Conservation (phyloP, 1,140 invertebrate genomes). For the Matsumurasca onukii region DNA sequence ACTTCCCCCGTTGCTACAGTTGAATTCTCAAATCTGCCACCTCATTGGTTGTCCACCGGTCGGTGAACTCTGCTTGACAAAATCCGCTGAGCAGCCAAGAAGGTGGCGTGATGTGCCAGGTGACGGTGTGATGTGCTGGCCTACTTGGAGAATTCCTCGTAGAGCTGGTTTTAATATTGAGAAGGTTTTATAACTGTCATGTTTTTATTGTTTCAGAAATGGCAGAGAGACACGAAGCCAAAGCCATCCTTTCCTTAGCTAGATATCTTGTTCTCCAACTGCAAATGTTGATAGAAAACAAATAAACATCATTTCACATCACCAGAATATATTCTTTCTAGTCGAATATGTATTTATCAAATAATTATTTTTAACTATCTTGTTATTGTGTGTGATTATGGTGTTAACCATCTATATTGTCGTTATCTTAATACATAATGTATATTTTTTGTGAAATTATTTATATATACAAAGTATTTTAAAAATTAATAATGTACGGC, state of each 20-base stretch:
- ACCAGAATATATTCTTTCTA: not conserved
- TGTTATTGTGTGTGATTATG: not conserved
- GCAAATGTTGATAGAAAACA: constrained; percentile 89
- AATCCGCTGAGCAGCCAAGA: no score
- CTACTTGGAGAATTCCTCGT: no score
- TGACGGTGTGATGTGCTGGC: no score
- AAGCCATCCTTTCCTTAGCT: constrained; percentile 75
- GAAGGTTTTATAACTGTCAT: not conserved
- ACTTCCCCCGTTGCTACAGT: no score
- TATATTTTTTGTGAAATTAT: constrained; percentile 10
- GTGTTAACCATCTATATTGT: not conserved
- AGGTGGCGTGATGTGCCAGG: no score
- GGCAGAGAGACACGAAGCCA: constrained; percentile 89
- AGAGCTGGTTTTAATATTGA: no score
- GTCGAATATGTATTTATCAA: constrained; percentile 18
- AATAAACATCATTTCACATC: constrained; percentile 53
- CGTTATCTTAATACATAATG: not conserved
- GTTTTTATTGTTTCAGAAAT: constrained; percentile 73
- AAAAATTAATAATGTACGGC: constrained; percentile 13
- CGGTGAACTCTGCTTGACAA: no score
- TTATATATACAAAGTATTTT: not conserved
- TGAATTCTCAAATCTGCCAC: no score
- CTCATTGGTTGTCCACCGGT: no score
- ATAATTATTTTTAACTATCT: constrained; percentile 7
- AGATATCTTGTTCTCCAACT: constrained; percentile 82